Conservation (phyloP, 2,797 vertebrate species). For the Morus bassanus region DNA sequence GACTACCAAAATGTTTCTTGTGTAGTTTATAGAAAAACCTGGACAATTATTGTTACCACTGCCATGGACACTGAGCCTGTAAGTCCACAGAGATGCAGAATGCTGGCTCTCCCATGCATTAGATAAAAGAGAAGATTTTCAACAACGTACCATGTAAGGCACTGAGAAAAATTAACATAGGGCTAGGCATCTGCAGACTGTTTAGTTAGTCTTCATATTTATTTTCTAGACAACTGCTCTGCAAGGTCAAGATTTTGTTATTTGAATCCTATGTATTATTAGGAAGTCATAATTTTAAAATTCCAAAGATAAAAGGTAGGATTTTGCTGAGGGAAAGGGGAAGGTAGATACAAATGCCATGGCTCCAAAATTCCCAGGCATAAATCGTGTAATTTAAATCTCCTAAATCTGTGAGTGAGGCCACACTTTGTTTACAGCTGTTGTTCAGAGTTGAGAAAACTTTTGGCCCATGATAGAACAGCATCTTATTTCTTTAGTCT, state of each 20-base stretch:
- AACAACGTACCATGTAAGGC: neutral
- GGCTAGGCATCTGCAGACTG: neutral
- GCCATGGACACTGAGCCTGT: neutral
- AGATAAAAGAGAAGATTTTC: neutral
- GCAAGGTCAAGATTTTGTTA: slow-evolving; percentile 15
- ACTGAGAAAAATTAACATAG: neutral
- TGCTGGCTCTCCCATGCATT: neutral
- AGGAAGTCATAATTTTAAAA: slow-evolving; percentile 34
- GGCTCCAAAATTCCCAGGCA: slow-evolving; percentile 19
- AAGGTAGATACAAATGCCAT: neutral
- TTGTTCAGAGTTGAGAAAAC: slow-evolving; percentile 27
- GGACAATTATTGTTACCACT: neutral
- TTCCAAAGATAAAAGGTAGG: slow-evolving; percentile 10
- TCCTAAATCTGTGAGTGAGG: slow-evolving; percentile 11
- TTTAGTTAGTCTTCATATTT: neutral
- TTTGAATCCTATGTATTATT: neutral
- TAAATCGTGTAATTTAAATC: slow-evolving; percentile 32
- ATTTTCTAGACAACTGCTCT: neutral
- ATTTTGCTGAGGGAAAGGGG: neutral
- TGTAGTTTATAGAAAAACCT: neutral
- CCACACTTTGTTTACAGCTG: slow-evolving; percentile 47
- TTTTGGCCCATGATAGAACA: neutral
- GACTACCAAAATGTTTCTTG: neutral
- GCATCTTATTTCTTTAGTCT: slow-evolving; percentile 45
- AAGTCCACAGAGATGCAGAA: neutral